phyloP scores from a whole-genome alignment of 2,888 invertebrate genomes.

The Trichogramma evanescens region DNA sequence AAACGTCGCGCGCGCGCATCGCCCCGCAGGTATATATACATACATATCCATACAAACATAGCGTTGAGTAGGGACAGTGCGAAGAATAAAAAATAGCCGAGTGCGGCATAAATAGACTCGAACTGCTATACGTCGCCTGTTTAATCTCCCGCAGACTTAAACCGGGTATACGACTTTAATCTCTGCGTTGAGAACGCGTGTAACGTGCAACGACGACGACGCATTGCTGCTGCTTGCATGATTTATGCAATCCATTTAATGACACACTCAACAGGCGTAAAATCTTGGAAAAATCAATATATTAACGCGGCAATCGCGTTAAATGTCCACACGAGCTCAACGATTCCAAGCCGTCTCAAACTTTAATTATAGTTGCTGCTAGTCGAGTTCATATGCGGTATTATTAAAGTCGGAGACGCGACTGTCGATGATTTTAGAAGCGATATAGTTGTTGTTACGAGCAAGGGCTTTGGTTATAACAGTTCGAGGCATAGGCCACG shows the following conservation, averaged over 20 bases:
- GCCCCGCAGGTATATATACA: no score
- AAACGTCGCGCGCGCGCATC: no score
- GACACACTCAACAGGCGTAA: constrained; percentile 4
- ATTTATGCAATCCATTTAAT: constrained; percentile 21
- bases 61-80: neutral
- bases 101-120: constrained; percentile 11
- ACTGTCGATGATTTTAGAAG: no score
- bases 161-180: constrained; percentile 5
- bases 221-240: neutral
- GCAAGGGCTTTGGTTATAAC: no score
- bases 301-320: neutral
- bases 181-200: constrained; percentile 1
- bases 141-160: no score
- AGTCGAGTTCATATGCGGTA: no score
- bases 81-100: constrained; percentile 7
- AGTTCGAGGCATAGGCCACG: no score
- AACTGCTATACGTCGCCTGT: neutral
- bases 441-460: no score
- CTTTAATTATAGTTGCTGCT: no score
- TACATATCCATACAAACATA: neutral
- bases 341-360: no score
- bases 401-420: no score
- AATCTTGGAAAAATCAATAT: constrained; percentile 20
- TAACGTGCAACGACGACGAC: neutral
- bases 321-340: no score